A percentile compares a stretch with the other conserved stretches of the same genome.
phyloP scores from a whole-genome alignment of 1,140 invertebrate species.

The Heliconius hermathena region DNA sequence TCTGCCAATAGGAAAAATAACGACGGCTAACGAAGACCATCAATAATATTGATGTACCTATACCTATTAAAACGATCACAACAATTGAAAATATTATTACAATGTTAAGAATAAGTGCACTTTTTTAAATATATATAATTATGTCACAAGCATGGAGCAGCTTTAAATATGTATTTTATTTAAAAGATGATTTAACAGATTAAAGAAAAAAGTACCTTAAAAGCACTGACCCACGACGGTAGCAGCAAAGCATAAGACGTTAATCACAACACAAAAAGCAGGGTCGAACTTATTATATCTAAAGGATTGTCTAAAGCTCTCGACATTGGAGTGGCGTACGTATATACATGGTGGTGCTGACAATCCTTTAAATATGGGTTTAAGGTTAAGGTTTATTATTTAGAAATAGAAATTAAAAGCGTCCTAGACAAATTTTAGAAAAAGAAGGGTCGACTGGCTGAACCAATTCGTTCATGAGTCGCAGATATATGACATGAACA shows the following conservation, averaged over 20 bases:
- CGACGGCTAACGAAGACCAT: background rate
- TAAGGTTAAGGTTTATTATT: constrained; percentile 55
- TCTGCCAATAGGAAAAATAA: constrained; percentile 3
- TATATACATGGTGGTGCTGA: constrained; percentile 10
- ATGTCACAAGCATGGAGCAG: constrained; percentile 28
- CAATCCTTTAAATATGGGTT: constrained; percentile 56
- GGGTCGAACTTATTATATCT: constrained; percentile 54
- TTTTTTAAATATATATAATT: constrained; percentile 3
- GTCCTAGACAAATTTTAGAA: constrained; percentile 27
- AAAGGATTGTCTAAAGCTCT: constrained; percentile 54
- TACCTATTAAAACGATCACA: constrained; percentile 1
- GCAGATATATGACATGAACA: constrained; percentile 4
- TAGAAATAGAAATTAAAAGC: constrained; percentile 46
- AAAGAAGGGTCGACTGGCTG: background rate
- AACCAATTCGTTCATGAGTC: constrained; percentile 15
- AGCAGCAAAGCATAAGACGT: constrained; percentile 77
- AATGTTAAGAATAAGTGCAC: background rate
- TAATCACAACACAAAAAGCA: constrained; percentile 77
- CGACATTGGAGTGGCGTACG: constrained; percentile 33
- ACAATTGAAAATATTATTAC: background rate
- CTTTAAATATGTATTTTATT: constrained; percentile 51
- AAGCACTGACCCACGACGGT: constrained; percentile 74
- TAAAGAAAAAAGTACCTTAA: constrained; percentile 72
- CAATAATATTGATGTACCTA: constrained; percentile 16
- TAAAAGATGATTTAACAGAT: constrained; percentile 53